phyloP scores from a whole-genome alignment of 2,888 invertebrate species.

The Rhaphigaster nebulosa region DNA sequence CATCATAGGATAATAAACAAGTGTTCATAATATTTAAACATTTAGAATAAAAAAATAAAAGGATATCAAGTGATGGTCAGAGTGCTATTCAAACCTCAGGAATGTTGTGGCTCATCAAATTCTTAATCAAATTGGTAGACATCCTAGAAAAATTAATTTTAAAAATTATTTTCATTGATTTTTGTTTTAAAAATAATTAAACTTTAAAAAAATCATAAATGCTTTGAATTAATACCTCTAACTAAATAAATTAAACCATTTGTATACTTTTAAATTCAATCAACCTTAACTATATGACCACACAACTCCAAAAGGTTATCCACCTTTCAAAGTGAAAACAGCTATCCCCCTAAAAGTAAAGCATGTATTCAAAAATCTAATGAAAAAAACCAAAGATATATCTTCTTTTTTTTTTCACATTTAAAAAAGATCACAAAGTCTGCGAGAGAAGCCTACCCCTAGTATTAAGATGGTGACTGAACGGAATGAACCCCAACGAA shows the following conservation, averaged over 20 bases:
- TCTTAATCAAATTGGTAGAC: constrained; percentile 61
- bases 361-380: not conserved
- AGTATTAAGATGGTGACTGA: no score
- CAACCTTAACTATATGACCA: not conserved
- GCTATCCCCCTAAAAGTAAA: not conserved
- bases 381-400: not conserved
- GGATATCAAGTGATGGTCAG: constrained; percentile 54
- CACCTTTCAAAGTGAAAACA: not conserved
- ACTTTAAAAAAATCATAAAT: not conserved
- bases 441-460: no score
- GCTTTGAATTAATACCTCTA: not conserved
- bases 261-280: not conserved
- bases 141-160: constrained; percentile 57
- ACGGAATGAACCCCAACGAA: not conserved
- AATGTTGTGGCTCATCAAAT: constrained; percentile 61
- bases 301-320: not conserved
- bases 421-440: not conserved
- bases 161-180: constrained; percentile 9
- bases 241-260: not conserved
- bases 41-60: constrained; percentile 56
- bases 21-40: constrained; percentile 18
- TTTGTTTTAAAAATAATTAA: not conserved
- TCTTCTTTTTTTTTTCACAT: no score
- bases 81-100: constrained; percentile 57
- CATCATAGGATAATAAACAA: constrained; percentile 6